These are phyloP conservation scores for Ectropis crepuscularia DNA, from an alignment of 2,888 invertebrate species.

Conservation along the genomic window DNA sequence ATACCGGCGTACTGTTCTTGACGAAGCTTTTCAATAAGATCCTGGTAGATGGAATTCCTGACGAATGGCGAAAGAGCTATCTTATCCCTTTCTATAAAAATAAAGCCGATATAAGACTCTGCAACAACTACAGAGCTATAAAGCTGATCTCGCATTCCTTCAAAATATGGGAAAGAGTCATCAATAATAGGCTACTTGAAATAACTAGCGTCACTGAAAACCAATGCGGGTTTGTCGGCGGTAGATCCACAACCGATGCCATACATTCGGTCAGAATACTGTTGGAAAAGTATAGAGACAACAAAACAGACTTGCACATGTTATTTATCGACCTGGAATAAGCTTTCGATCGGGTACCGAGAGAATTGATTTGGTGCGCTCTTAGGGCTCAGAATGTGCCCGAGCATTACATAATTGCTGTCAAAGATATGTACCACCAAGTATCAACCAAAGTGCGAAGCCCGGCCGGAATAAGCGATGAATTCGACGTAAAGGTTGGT, in stretches of 20 bases:
- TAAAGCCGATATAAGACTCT: too few species aligned
- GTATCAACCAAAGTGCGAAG: not conserved
- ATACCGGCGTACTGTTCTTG: too few species aligned
- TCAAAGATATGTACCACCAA: not conserved
- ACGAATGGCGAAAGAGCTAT: too few species aligned
- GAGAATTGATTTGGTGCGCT: not conserved
- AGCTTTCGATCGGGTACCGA: conserved; percentile 1
- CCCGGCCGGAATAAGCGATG: not conserved
- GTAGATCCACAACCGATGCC: not conserved
- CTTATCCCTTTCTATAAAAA: too few species aligned
- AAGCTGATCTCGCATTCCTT: too few species aligned
- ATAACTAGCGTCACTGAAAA: not conserved
- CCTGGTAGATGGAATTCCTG: too few species aligned
- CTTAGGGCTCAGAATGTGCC: not conserved
- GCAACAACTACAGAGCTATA: too few species aligned
- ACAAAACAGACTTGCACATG: not conserved
- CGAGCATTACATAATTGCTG: not conserved
- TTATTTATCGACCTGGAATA: not conserved
- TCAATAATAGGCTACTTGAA: too few species aligned
- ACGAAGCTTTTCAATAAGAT: too few species aligned
- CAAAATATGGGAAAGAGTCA: too few species aligned
- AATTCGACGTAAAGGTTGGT: not conserved
- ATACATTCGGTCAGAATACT: not conserved
- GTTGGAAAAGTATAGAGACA: not conserved
- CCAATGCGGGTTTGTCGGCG: not conserved